Evolutionary conservation across 92 coral and sea anemone species (phyloP).

Genomic region (Parazoanthus atlanticus): DNA sequence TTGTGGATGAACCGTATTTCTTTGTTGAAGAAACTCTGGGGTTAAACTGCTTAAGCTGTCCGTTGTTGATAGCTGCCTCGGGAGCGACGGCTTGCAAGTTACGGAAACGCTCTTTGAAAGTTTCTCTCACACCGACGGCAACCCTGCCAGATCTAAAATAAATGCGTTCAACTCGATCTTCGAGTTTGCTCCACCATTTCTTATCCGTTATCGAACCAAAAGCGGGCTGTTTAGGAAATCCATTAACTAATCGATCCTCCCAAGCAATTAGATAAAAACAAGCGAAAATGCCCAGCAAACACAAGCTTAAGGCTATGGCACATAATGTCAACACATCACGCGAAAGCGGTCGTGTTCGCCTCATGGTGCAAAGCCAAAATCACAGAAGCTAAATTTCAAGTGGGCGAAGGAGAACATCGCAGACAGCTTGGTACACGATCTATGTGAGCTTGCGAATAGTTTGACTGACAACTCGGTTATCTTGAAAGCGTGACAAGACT

Average conservation of each 20-base stretch:
- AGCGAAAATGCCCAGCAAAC: slow-evolving; percentile 21
- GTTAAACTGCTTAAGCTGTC: background rate
- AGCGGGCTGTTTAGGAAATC: slow-evolving; percentile 3
- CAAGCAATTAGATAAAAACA: slow-evolving; percentile 25
- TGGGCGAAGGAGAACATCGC: background rate
- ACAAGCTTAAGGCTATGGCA: slow-evolving; percentile 27
- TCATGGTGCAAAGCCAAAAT: background rate
- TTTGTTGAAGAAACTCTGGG: background rate
- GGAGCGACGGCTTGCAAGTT: slow-evolving; percentile 18
- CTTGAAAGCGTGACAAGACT: slow-evolving; percentile 33
- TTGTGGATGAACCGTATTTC: background rate
- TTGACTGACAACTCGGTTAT: slow-evolving; percentile 37
- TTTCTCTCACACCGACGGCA: background rate
- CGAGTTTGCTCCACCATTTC: background rate
- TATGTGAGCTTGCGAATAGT: background rate
- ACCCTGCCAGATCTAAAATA: background rate
- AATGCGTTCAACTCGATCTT: background rate
- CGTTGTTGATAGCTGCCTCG: background rate
- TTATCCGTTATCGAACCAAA: slow-evolving; percentile 1
- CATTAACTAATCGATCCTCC: slow-evolving; percentile 41
- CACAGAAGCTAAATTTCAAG: background rate
- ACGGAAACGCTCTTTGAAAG: slow-evolving; percentile 1
- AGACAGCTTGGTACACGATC: slow-evolving; percentile 5
- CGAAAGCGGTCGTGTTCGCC: slow-evolving; percentile 7
- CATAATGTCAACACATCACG: slow-evolving; percentile 18